phyloP scores from a whole-genome alignment of 1,140 invertebrate species.

The Parapsyche elsis region DNA sequence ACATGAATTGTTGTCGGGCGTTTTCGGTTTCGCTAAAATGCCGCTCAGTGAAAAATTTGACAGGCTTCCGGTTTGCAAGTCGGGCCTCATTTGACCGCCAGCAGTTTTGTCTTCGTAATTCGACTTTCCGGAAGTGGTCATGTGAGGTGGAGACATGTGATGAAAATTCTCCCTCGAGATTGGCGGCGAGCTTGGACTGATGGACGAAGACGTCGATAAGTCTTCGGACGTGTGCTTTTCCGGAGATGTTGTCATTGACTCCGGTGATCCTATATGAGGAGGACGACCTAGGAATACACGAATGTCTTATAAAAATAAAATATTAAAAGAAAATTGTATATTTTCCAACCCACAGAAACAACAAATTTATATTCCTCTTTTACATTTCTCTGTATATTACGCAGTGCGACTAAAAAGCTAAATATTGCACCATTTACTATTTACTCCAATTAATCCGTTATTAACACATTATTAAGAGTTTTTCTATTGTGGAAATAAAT shows the following conservation, averaged over 20 bases:
- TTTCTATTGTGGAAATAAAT: too few species aligned
- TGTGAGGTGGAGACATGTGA: background rate
- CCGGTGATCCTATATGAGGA: conserved; percentile 49
- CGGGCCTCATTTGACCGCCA: conserved; percentile 15
- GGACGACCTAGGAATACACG: conserved; percentile 43
- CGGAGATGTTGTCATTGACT: conserved; percentile 35
- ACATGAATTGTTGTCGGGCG: conserved; percentile 20
- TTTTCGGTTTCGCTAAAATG: conserved; percentile 46
- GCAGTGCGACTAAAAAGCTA: too few species aligned
- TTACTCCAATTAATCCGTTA: too few species aligned
- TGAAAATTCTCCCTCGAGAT: conserved; percentile 44
- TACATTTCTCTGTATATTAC: too few species aligned
- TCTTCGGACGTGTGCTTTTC: conserved; percentile 46
- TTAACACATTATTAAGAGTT: too few species aligned
- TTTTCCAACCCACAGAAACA: too few species aligned
- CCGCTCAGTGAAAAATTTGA: conserved; percentile 50
- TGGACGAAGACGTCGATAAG: conserved; percentile 11
- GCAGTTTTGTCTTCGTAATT: conserved; percentile 44
- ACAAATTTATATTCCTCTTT: too few species aligned
- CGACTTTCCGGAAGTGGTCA: conserved; percentile 18
- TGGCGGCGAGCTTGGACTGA: conserved; percentile 19
- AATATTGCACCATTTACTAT: too few species aligned
- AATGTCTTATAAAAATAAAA: background rate
- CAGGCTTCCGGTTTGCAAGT: background rate
- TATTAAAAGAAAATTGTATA: background rate